phyloP scores from a whole-genome alignment of 64 coral and sea anemone genomes.

The Dendrophyllia cribrosa region DNA sequence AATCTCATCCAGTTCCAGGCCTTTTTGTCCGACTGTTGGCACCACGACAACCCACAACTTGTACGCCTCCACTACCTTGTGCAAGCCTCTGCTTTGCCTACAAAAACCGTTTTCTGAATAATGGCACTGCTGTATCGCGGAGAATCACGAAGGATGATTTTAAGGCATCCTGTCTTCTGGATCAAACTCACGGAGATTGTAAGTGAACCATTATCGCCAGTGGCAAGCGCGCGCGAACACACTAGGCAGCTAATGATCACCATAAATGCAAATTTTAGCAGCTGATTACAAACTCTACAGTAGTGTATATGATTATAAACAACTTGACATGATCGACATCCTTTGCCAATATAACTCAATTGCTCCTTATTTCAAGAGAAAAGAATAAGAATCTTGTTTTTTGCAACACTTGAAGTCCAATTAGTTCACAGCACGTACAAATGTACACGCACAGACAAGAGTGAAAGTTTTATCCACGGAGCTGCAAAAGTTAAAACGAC shows the following conservation, averaged over 20 bases:
- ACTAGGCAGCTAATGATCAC: too few species aligned
- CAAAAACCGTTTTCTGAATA: too few species aligned
- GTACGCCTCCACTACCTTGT: too few species aligned
- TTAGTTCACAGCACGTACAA: too few species aligned
- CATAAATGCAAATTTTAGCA: too few species aligned
- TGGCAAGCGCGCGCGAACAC: neutral
- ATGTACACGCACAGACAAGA: too few species aligned
- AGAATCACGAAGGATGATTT: constrained; percentile 70
- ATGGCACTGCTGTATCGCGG: constrained; percentile 84
- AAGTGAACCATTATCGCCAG: constrained; percentile 16
- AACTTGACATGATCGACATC: neutral
- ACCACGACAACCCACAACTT: too few species aligned
- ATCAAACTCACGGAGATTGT: constrained; percentile 86
- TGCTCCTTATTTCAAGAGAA: neutral
- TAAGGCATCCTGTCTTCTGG: constrained; percentile 79
- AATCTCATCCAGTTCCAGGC: too few species aligned
- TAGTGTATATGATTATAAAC: constrained; percentile 3
- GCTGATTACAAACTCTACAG: neutral
- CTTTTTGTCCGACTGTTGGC: too few species aligned
- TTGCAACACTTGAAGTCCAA: too few species aligned
- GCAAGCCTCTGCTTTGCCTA: too few species aligned
- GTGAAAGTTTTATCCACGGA: neutral
- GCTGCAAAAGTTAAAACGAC: too few species aligned
- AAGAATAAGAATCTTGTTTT: neutral
- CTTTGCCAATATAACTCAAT: neutral